These are phyloP conservation scores for Eupsilia transversa DNA, from an alignment of 2,888 invertebrate genomes.

Conservation along the genomic window DNA sequence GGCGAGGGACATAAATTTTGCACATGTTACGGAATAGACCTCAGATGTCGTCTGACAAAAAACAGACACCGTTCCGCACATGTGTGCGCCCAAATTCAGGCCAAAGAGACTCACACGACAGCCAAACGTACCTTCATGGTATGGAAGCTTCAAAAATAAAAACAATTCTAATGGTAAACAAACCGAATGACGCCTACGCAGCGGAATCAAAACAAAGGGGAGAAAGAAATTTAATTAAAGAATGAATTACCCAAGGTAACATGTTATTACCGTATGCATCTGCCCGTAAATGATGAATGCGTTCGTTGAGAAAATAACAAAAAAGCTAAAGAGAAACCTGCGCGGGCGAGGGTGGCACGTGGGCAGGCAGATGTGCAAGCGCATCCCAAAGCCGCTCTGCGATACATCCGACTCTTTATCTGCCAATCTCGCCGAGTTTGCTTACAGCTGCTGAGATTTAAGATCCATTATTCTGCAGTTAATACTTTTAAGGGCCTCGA, in stretches of 20 bases:
- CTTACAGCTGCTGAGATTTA: slow-evolving; percentile 83
- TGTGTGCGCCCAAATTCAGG: slow-evolving; percentile 81
- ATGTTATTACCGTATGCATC: slow-evolving; percentile 86
- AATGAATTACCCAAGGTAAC: slow-evolving; percentile 81
- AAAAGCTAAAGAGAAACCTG: slow-evolving; percentile 83
- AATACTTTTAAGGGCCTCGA: slow-evolving; percentile 73
- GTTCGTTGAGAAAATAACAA: slow-evolving; percentile 81
- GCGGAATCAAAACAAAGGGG: slow-evolving; percentile 73
- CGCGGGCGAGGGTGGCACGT: slow-evolving; percentile 87
- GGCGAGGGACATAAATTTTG: slow-evolving; percentile 78
- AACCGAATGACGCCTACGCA: slow-evolving; percentile 74
- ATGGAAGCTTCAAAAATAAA: slow-evolving; percentile 67
- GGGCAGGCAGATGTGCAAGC: slow-evolving; percentile 88
- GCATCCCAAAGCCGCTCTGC: slow-evolving; percentile 78
- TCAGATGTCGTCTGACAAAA: slow-evolving; percentile 87
- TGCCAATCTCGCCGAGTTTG: slow-evolving; percentile 79
- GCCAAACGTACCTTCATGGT: slow-evolving; percentile 65
- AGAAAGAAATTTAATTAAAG: slow-evolving; percentile 85
- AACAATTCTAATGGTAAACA: slow-evolving; percentile 69
- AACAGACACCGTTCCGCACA: slow-evolving; percentile 82
- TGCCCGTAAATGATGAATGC: slow-evolving; percentile 87
- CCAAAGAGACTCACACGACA: slow-evolving; percentile 74
- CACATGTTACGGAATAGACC: slow-evolving; percentile 85
- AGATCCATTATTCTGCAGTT: slow-evolving; percentile 82
- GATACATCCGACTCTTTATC: slow-evolving; percentile 80